Evolutionary conservation across 2,888 invertebrate species (phyloP).

Genomic region (Amaurobius ferox): DNA sequence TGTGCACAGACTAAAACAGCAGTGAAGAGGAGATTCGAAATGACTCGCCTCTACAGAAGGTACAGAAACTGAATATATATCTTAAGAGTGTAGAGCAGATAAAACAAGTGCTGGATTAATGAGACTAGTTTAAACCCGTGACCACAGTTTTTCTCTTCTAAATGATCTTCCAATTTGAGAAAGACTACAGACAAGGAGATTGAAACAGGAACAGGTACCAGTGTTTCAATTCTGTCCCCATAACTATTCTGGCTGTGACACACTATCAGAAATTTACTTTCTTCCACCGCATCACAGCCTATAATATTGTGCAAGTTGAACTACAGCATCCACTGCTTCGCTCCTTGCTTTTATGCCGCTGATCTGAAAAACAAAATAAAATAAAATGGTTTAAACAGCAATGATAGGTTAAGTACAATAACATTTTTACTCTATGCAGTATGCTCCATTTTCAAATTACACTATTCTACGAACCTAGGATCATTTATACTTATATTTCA

Average conservation of each 20-base stretch:
- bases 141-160: slow-evolving; percentile 49
- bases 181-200: slow-evolving; percentile 37
- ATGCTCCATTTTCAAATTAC: no score
- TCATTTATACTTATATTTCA: no score
- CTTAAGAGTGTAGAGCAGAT: slow-evolving; percentile 22
- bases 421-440: no score
- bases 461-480: no score
- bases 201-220: slow-evolving; percentile 61
- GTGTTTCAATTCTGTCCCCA: slow-evolving; percentile 52
- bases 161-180: slow-evolving; percentile 38
- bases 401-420: no score
- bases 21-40: slow-evolving; percentile 9
- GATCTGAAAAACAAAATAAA: slow-evolving; percentile 66
- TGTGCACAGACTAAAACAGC: slow-evolving; percentile 14
- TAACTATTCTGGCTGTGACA: slow-evolving; percentile 46
- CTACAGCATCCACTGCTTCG: slow-evolving; percentile 73
- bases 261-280: not conserved
- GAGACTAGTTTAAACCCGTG: slow-evolving; percentile 68
- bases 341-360: slow-evolving; percentile 73
- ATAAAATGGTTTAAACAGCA: no score
- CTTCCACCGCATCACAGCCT: slow-evolving; percentile 37
- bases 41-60: slow-evolving; percentile 10
- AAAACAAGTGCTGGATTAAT: slow-evolving; percentile 64
- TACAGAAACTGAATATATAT: slow-evolving; percentile 5
- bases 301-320: slow-evolving; percentile 69